Base-by-base conservation (phyloP, 2,797 vertebrate genomes). In the Catostomus latipinnis region DNA sequence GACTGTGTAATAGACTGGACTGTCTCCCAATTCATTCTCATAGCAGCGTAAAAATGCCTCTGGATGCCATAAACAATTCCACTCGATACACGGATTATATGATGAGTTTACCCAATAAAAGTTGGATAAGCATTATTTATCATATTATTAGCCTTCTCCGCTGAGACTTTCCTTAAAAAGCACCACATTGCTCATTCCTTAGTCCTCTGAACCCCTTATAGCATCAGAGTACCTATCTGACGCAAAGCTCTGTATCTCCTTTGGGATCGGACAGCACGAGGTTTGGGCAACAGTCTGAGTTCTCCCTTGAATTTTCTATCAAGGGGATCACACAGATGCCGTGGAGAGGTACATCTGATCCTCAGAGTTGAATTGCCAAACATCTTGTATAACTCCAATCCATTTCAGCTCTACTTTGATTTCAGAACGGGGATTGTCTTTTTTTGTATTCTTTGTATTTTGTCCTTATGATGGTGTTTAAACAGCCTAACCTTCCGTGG, bases 141-240 rank as follows among this genome's bases (percentile, higher is more conserved):
- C 6, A 9, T 6, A 12, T 67, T 6, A 67, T 54, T 63, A 43
- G 61, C 69, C 5, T 16, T 60, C 58, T 46, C 7, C 9, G 49
- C 73, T 70, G 71, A 86, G 71, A 76, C 81, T 54, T 76, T 83
- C 80, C 70, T 83, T 82, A 81, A 84, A 86, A 81, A 82, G 81
- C 81, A 56, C n/a, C 48, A 6, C 18, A 62, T 66, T 53, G 16
- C 50, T 71, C 54, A 63, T 62, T 1, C 78, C 57, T 88, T 83
- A 61, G 81, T 45, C 52, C 45, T 74, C 58, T 88, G 61, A 80
- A 83, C 57, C 86, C 61, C 82, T 89, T 75, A 84, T 65, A 22
- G 82, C 80, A 58, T 86, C 87, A 88, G 82, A 89, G 83, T 88
- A 89, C 91, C 81, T 89, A 68, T 70, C 53, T 4, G 7, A 76